Percentiles rank a stretch among this genome's conserved stretches.
Conservation (phyloP, 1,140 invertebrate species). For the Pogonognathellus flavescens region DNA sequence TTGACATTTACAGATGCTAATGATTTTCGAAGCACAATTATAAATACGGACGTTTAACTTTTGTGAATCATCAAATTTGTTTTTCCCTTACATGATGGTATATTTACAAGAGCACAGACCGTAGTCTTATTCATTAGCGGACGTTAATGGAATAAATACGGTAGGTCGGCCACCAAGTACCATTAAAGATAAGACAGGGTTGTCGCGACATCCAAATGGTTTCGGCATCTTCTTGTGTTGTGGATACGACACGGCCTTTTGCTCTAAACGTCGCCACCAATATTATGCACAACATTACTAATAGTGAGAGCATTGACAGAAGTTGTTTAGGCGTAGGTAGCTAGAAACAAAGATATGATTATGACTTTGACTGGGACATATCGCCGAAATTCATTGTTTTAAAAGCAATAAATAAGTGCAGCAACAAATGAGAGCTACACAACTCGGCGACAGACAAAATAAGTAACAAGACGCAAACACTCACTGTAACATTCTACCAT, state of each 20-base stretch:
- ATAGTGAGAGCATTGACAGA: slow-evolving; percentile 6
- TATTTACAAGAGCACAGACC: not conserved
- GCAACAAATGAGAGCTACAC: slow-evolving; percentile 54
- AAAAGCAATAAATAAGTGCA: slow-evolving; percentile 59
- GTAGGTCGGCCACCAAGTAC: too few relatives aligned
- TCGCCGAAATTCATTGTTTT: slow-evolving; percentile 54
- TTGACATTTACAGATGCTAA: too few relatives aligned
- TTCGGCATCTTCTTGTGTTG: slow-evolving; percentile 31
- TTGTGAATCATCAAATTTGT: not conserved
- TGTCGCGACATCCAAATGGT: slow-evolving; percentile 13
- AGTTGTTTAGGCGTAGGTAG: not conserved
- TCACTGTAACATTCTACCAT: too few relatives aligned
- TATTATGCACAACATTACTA: slow-evolving; percentile 37
- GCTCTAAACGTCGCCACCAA: slow-evolving; percentile 21
- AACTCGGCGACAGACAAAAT: slow-evolving; percentile 49
- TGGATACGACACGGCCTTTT: slow-evolving; percentile 10
- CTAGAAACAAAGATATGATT: not conserved
- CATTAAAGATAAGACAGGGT: not conserved
- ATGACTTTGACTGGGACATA: slow-evolving; percentile 27
- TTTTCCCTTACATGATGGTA: not conserved
- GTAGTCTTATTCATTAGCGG: not conserved
- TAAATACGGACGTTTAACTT: not conserved
- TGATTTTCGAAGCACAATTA: not conserved
- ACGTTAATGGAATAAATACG: not conserved
- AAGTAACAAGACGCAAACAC: not conserved